Evolutionary conservation across 2,797 vertebrate genomes (phyloP), one percentile per base, ranked within the genome.

Genomic region (Sphaeramia orbicularis): DNA sequence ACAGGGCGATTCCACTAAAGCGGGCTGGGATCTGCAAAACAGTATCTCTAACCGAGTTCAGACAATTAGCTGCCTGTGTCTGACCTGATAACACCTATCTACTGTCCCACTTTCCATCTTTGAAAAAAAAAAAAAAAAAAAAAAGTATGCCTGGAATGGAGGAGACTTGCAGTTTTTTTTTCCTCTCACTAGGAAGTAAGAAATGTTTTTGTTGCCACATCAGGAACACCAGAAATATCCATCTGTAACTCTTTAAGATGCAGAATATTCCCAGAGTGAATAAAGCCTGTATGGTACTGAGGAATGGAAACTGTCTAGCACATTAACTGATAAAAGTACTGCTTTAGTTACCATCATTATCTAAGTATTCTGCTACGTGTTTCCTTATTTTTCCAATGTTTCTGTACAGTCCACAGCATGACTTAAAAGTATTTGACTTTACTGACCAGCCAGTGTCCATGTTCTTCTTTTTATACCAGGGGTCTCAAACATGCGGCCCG

Each of bases 111-210:
- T 79, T 77, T 60, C 54, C 51, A 55, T 54, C 36, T 71, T 64
- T 42, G 67, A 52, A 30, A 62, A 54, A 36, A 56, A 64, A 24
- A 24, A n/a, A n/a, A n/a, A 18, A 36, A 55, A 64, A 24, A 24
- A 24, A 24, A 24, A 18, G 12, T 55, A 80, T 67, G 57, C 19
- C 55, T 13, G 67, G 53, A 81, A 75, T 58, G 27, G 37, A 70
- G 56, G 55, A 69, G 52, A 47, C 44, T 4, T 15, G 11, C 24
- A 1, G 44, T n/a, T 43, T 56, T 50, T 58, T 21, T 50, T 58
- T 21, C 40, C 12, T 37, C 41, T 54, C 18, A 52, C 19, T 11
- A 38, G 10, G 54, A 75, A 52, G 50, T 36, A 50, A 18, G 27
- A 69, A 38, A 56, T 48, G 36, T 30, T 47, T 30, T 47, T 38